phyloP scores from a whole-genome alignment of 2,113 vertebrate genomes.

The Clarias gariepinus region DNA sequence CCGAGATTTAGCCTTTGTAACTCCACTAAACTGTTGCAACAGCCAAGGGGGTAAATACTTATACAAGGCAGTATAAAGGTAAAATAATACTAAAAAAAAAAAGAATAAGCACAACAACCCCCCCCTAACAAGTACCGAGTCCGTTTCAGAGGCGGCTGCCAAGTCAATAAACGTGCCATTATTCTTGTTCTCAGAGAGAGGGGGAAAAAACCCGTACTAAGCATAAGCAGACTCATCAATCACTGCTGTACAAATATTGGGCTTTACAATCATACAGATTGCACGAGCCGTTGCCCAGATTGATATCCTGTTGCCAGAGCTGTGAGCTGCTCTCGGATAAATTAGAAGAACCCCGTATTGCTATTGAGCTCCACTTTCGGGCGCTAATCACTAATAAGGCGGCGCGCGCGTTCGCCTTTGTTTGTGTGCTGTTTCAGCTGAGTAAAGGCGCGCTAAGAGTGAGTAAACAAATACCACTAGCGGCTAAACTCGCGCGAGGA shows the following conservation, averaged over 20 bases:
- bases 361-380: slow-evolving; percentile 36
- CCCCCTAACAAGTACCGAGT: not conserved
- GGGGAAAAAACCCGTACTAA: not conserved
- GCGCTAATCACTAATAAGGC: slow-evolving; percentile 6
- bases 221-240: slow-evolving; percentile 45
- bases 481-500: not conserved
- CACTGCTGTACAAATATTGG: slow-evolving; percentile 38
- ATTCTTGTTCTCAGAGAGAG: not conserved
- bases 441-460: slow-evolving; percentile 16
- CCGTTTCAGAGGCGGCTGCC: not conserved
- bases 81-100: not conserved
- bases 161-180: slow-evolving; percentile 28
- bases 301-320: slow-evolving; percentile 46
- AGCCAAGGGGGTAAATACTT: not conserved
- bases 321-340: slow-evolving; percentile 33
- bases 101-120: slow-evolving; percentile 12
- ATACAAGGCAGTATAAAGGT: not conserved
- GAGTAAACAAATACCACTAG: slow-evolving; percentile 37
- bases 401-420: slow-evolving; percentile 8
- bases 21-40: not conserved
- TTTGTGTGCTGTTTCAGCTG: slow-evolving; percentile 27
- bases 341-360: slow-evolving; percentile 18
- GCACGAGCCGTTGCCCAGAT: slow-evolving; percentile 42
- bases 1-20: not conserved
- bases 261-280: slow-evolving; percentile 32